Base-by-base conservation (phyloP, 2,888 invertebrate genomes). In the Calliopum simillimum region DNA sequence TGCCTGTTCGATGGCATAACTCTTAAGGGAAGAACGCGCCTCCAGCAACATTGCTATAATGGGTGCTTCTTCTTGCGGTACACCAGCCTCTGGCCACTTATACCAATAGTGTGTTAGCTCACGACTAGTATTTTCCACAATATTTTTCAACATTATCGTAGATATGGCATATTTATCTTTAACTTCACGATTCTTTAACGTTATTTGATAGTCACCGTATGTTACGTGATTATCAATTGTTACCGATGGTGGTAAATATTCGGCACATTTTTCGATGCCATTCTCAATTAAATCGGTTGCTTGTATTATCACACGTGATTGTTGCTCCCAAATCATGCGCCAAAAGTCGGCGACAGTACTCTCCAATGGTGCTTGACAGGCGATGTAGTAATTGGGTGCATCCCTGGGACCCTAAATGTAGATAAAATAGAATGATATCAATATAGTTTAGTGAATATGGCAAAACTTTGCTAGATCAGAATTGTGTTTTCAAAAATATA, bases 281-380 rank as follows among this genome's bases (percentile, higher is more conserved):
- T 94, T 94, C 87, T 97, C 97, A 80, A 92, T 92, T 72, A 96
- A 90, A 86, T 95, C 94, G 0, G 96, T 97, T 44, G 97, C 88
- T 95, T 97, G 97, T 72, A 97, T 90, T 75, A 98, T 90, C 51
- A 96, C 93, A 78, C 94, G 90, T 14, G 92, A 91, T 85, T 97
- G 95, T 84, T 97, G 96, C 81, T 97, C 96, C 97, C 97, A 97
- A 64, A 97, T 90, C 97, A 98, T 97, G 55, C 95, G 89, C 97
- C 97, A 98, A 85, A 97, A 97, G 86, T 98, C 97, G 43, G 89
- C 88, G 1, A 95, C 91, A 0, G 97, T 97, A 75, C 91, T 90
- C 70, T 93, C 90, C 76, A 97, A 87, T 0, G 97, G 97, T 12
- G 95, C 97, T 86, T 98, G 97, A 78, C 95, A 94, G 19, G 96